Percentiles rank a stretch among this genome's conserved stretches.
phyloP scores from a whole-genome alignment of 1,140 invertebrate genomes.

The Drosophila busckii region DNA sequence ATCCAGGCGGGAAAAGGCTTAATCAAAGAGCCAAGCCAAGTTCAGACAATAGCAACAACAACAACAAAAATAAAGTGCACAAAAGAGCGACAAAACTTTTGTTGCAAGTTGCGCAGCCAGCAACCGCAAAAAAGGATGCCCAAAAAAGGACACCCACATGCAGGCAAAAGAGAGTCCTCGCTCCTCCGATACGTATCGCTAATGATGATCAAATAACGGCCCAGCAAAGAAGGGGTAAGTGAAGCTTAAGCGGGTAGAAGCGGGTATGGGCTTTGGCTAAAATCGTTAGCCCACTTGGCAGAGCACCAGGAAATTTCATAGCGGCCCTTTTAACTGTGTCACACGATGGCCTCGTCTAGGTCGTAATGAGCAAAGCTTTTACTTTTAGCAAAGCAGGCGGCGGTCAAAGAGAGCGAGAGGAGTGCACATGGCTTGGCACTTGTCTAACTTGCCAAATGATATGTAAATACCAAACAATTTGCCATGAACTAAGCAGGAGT shows the following conservation, averaged over 20 bases:
- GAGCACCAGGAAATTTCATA: slow-evolving; percentile 54
- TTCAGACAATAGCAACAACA: slow-evolving; percentile 40
- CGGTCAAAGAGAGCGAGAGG: background rate
- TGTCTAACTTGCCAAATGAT: slow-evolving; percentile 47
- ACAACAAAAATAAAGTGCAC: no score
- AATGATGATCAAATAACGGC: slow-evolving; percentile 75
- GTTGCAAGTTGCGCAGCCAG: slow-evolving; percentile 55
- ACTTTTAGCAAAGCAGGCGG: slow-evolving; percentile 13
- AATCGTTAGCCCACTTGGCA: slow-evolving; percentile 75
- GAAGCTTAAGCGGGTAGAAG: no score
- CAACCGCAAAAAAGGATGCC: slow-evolving; percentile 32
- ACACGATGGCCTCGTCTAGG: slow-evolving; percentile 12
- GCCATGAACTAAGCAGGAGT: slow-evolving; percentile 29
- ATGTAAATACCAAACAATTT: slow-evolving; percentile 73
- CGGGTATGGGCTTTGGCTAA: no score
- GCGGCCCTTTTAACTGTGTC: slow-evolving; percentile 54
- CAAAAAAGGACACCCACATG: slow-evolving; percentile 39
- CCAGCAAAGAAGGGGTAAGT: slow-evolving; percentile 27
- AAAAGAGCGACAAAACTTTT: slow-evolving; percentile 57
- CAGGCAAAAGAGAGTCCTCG: slow-evolving; percentile 31
- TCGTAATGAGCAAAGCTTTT: slow-evolving; percentile 35
- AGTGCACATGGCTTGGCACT: slow-evolving; percentile 18
- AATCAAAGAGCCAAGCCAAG: slow-evolving; percentile 63
- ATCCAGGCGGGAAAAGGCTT: slow-evolving; percentile 33
- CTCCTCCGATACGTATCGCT: slow-evolving; percentile 64